Base-by-base conservation (phyloP, 1,140 invertebrate genomes). In the Pseudomyrmex dendroicus region DNA sequence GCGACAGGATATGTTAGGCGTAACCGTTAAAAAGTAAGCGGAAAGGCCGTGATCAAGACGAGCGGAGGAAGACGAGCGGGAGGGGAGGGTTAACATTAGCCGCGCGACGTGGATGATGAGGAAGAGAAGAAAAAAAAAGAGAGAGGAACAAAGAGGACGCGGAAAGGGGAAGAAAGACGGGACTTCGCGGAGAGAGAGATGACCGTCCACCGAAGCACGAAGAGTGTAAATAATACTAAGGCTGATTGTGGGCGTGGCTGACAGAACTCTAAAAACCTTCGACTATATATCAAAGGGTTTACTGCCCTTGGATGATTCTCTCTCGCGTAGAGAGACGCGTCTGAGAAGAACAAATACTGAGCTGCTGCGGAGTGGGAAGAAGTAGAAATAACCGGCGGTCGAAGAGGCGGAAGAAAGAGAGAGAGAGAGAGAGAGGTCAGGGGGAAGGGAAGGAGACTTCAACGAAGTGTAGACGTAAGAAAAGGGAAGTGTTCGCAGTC, bases 221-320 rank as follows among this genome's bases (percentile, higher is more conserved):
- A 90, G 93, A 94, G 93, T 94, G 94, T 94, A 94, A 94, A 94
- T 94, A 94, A 94, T 94, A 92, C 93, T 93, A 92, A 93, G 94
- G 93, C 91, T 94, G 93, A 94, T 94, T 94, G 94, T 94, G 91
- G 94, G 94, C 94, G 94, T 94, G 94, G 92, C 94, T 94, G 94
- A 94, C 93, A 94, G 93, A 94, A 94, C 94, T 93, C 93, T 94
- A 94, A 94, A 94, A 94, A 94, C 92, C 92, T 93, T 94, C 92
- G 92, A 93, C 94, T 94, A 94, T 94, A 94, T 94, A 94, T 94
- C 94, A 94, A 94, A 94, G 90, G 91, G 93, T 94, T 94, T 94
- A 94, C 92, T 94, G 92, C 93, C 92, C 92, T 93, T 89, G 92
- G 90, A 94, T 92, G 93, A 93, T 93, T 91, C 91, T 85, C 84